phyloP scores from a whole-genome alignment of 2,888 invertebrate genomes.

The Drosophila hamatofila region DNA sequence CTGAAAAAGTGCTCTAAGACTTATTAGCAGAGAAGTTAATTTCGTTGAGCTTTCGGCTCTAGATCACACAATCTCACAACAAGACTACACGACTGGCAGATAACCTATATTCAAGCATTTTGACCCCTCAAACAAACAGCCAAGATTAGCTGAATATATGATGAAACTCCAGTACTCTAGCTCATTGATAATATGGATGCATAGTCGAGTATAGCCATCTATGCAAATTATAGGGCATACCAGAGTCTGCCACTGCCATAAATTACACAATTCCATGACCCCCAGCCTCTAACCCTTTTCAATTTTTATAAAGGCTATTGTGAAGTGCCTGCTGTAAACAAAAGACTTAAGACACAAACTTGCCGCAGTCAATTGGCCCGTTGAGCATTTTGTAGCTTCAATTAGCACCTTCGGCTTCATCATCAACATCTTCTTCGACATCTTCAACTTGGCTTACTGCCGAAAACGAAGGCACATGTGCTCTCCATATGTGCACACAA shows the following conservation, averaged over 20 bases:
- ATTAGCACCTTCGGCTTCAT: slow-evolving; percentile 66
- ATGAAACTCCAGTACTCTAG: not conserved
- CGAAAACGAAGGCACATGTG: slow-evolving; percentile 31
- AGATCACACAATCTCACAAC: not conserved
- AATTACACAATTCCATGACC: no score
- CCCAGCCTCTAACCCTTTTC: not conserved
- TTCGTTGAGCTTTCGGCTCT: not conserved
- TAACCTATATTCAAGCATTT: not conserved
- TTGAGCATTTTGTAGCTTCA: slow-evolving; percentile 38
- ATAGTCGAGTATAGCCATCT: not conserved
- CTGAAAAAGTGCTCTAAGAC: not conserved
- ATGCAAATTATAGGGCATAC: not conserved
- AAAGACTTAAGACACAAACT: slow-evolving; percentile 69
- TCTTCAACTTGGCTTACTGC: slow-evolving; percentile 26
- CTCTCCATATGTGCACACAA: slow-evolving; percentile 39
- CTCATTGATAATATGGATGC: no score
- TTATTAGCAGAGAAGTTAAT: no score
- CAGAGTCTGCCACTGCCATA: not conserved
- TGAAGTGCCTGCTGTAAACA: slow-evolving; percentile 31
- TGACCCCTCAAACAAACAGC: not conserved
- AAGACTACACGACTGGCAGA: not conserved
- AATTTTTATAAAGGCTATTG: slow-evolving; percentile 5
- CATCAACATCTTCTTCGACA: not conserved
- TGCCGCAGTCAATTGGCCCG: slow-evolving; percentile 33
- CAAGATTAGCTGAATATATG: not conserved